Base-by-base conservation (phyloP, 2,113 vertebrate species). In the Anguilla rostrata region DNA sequence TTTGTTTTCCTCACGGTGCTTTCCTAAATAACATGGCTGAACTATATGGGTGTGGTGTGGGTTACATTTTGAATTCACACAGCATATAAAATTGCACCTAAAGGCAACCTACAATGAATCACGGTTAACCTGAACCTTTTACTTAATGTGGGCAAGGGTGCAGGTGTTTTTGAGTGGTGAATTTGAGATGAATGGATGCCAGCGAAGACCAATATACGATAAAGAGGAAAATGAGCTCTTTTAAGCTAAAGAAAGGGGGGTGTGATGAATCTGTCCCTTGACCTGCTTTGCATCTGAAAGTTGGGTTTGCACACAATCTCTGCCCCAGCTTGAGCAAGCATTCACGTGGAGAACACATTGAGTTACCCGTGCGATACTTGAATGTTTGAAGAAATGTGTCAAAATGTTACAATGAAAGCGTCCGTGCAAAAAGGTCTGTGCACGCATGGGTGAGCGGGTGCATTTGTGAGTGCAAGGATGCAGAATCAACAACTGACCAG, bases 211-310 rank as follows among this genome's bases (percentile, higher is more conserved):
- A 66, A 66, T 66, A 20, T 22, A 66, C 5, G 20, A 66, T 66
- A 66, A 66, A 66, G 60, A 26, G 71, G n/a, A 75, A n/a, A 75
- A 75, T 34, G 11, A 29, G 71, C 71, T 75, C 71, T 75, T 75
- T 75, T 75, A 75, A 75, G 71, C 5, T 29, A 34, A 34, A 34
- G n/a, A 34, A 29, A 75, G n/a, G 49, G 49, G 49, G 78, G 39
- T 16, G 39, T 41, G 78, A 41, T 80, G 34, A 80, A 80, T 20
- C 16, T 40, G 78, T 80, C 39, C 29, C 71, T 34, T 75, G 71
- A 34, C 71, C 71, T 75, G 71, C 71, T 75, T 75, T 75, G 9
- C 71, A 75, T 75, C 71, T 75, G 71, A 75, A 26, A 75, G 71
- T 22, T 75, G 71, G 26, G n/a, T 34, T 75, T 26, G 26, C 26